Percentiles rank a stretch among this genome's conserved stretches.
Conservation (phyloP, 2,797 vertebrate genomes). For the Molossus alvarezi region DNA sequence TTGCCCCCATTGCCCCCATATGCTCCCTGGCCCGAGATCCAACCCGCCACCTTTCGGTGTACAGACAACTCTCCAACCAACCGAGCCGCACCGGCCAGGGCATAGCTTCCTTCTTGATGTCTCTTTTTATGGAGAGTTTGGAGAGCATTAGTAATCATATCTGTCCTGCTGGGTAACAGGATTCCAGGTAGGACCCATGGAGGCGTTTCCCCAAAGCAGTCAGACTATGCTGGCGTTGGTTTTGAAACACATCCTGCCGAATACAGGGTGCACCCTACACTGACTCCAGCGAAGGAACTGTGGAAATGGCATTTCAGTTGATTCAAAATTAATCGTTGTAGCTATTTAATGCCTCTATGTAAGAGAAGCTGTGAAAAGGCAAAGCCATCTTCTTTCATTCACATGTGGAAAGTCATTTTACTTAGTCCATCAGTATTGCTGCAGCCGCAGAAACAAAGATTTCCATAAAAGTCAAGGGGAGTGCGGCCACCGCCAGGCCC, state of each 20-base stretch:
- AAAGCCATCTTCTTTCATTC: not conserved
- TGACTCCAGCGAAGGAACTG: not conserved
- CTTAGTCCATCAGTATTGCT: not conserved
- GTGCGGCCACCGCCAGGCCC: not conserved
- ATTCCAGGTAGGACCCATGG: not conserved
- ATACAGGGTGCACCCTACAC: not conserved
- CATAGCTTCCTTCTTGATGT: not conserved
- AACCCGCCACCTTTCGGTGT: not conserved
- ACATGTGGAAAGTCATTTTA: not conserved
- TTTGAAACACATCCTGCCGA: slow-evolving; percentile 2
- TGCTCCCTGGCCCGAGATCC: not conserved
- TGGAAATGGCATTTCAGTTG: not conserved
- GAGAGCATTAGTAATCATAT: not conserved
- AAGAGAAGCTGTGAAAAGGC: not conserved
- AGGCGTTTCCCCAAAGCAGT: not conserved
- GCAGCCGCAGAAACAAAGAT: not conserved
- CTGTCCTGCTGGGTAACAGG: not conserved
- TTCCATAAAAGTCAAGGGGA: not conserved
- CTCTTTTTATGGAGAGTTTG: not conserved
- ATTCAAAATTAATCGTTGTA: not conserved
- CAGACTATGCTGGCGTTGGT: not conserved
- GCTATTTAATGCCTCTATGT: not conserved
- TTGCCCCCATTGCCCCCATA: not conserved
- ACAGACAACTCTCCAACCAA: not conserved
- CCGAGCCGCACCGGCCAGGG: not conserved